Evolutionary conservation across 2,888 invertebrate species (phyloP).

Genomic region (Dolichopus griseipennis): DNA sequence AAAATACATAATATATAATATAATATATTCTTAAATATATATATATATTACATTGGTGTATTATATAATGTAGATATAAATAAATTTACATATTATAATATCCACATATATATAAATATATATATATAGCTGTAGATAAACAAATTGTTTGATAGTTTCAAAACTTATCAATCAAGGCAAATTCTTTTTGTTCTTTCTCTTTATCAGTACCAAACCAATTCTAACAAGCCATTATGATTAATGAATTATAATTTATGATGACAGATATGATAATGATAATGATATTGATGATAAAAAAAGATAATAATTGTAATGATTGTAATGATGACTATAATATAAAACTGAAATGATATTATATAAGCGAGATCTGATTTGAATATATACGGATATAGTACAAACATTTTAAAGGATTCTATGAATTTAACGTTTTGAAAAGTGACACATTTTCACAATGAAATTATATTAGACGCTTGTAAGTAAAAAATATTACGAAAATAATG

Average conservation of each 20-base stretch:
- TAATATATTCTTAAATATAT: neutral
- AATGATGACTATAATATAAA: neutral
- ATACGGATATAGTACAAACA: no score
- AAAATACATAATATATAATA: neutral
- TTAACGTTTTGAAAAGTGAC: no score
- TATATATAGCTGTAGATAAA: no score
- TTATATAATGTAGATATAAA: neutral
- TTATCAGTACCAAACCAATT: neutral
- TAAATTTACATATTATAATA: neutral
- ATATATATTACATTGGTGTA: neutral
- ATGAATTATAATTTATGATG: slow-evolving; percentile 4
- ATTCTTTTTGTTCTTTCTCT: no score
- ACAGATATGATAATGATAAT: neutral
- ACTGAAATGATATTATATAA: neutral
- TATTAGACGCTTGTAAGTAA: no score
- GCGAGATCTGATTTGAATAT: no score
- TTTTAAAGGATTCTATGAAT: no score
- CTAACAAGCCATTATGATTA: neutral
- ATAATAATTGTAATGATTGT: no score
- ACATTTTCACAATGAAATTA: no score
- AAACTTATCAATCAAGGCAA: neutral
- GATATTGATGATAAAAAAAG: no score
- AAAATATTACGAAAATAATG: no score
- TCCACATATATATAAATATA: neutral
- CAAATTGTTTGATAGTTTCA: neutral